Evolutionary conservation across 2,888 invertebrate species (phyloP), one percentile per base, ranked within the genome.

Genomic region (Therioaphis trifolii): DNA sequence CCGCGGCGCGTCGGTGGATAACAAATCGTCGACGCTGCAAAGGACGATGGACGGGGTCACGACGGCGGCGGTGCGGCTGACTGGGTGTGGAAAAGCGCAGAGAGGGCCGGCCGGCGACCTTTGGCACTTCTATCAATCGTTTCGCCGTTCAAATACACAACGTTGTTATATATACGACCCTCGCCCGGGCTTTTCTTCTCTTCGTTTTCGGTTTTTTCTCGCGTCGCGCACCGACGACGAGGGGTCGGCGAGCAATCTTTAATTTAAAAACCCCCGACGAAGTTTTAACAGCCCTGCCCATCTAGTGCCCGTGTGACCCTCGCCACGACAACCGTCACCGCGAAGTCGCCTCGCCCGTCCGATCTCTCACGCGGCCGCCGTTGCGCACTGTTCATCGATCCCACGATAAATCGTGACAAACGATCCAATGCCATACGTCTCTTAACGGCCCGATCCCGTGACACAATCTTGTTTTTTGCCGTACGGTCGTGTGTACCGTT

Each of bases 331-430:
- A n/a, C n/a, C n/a, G n/a, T n/a, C n/a, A n/a, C 27, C 27, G 14
- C 15, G 29, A 4, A 29, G 14, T 4, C 35, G 40, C 55, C 7
- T 63, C n/a, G 5, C 52, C 52, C 52, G 21, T 55, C 18, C 49
- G 27, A 14, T 29, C n/a, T n/a, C 12, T 43, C 46, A 12, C 52
- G 7, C 52, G 14, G n/a, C 74, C 35, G 35, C n/a, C 55, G 24
- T 61, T 12, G 49, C 5, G 18, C n/a, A n/a, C n/a, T 15, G 18
- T 52, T 72, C 52, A 29, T 72, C 49, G 72, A 72, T 72, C 72
- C 72, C 74, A 46, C 63, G 61, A 76, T 76, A 63, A 76, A 76
- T 76, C 76, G 76, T 76, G 61, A 76, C 63, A 63, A 76, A 76
- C 76, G 29, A 63, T 74, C 15, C 29, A 61, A 61, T 61, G 61